Evolutionary conservation across 2,888 invertebrate genomes (phyloP).

Genomic region (Chelonus formosanus): DNA sequence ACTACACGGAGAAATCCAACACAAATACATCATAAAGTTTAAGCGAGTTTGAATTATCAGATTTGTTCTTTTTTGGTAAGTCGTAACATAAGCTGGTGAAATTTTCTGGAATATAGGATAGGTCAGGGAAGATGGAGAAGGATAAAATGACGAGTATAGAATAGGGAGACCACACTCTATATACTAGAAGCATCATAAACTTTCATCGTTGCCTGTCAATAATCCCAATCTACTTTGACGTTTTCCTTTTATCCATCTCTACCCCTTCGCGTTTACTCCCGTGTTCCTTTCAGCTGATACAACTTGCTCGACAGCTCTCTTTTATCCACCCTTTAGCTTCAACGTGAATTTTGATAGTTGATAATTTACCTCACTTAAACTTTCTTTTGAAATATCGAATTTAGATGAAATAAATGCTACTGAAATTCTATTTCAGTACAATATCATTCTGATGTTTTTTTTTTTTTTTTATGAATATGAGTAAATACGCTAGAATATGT

Average conservation of each 20-base stretch:
- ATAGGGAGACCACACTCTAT: constrained; percentile 17
- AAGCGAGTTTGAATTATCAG: too few relatives aligned
- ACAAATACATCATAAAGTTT: too few relatives aligned
- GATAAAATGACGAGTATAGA: constrained; percentile 27
- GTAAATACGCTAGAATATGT: too few relatives aligned
- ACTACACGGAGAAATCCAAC: too few relatives aligned
- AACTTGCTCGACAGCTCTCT: constrained; percentile 15
- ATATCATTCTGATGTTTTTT: too few relatives aligned
- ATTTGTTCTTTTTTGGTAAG: too few relatives aligned
- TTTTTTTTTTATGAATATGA: too few relatives aligned
- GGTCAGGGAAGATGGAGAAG: constrained; percentile 21
- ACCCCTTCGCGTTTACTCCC: constrained; percentile 7
- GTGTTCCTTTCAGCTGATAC: neutral
- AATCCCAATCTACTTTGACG: constrained; percentile 31
- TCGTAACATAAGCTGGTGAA: too few relatives aligned
- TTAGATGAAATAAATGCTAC: too few relatives aligned
- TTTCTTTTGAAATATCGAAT: too few relatives aligned
- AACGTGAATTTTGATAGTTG: constrained; percentile 13
- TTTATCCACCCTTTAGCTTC: neutral
- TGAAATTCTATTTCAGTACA: too few relatives aligned
- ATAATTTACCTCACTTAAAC: neutral
- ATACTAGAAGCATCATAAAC: constrained; percentile 35
- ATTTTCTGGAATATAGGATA: too few relatives aligned
- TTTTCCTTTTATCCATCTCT: constrained; percentile 14
- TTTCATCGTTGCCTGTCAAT: constrained; percentile 34